Evolutionary conservation across 2,797 vertebrate species (phyloP), one percentile per base, ranked within the genome.

Genomic region (Simalia tracyae): DNA sequence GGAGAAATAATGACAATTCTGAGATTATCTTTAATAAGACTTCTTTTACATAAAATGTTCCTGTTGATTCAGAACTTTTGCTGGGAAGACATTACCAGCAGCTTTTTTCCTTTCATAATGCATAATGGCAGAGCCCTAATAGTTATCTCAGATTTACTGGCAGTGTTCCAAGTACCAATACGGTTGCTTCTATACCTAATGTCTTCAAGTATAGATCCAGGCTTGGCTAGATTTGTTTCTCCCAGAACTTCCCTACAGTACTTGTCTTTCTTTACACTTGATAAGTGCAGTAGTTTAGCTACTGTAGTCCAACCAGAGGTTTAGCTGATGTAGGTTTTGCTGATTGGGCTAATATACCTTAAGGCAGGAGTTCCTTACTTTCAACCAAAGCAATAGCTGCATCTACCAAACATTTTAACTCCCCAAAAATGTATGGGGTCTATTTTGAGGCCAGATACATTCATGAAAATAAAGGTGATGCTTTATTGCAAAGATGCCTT

Each of bases 161-260:
- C 84, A 76, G n/a, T 87, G 63, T 10, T 22, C 42, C 11, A 91
- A 26, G 64, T 42, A 15, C 22, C 63, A 93, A 61, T 15, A 91
- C 15, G 60, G 93, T 94, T 56, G 90, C 68, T 84, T 90, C 93
- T 91, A 89, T n/a, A 72, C 22, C 87, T 59, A 11, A 68, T 90
- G 86, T 57, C 91, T 94, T 89, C 61, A 36, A 87, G 5, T 24
- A 28, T 59, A 64, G 31, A 84, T 84, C n/a, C 12, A 61, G 19
- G 68, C 17, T 66, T 92, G 72, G 22, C 12, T 56, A 63, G 15
- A 22, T 59, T n/a, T 66, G 26, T 31, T 50, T 54, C 4, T 42
- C 66, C 19, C 61, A 56, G n/a, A 86, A 91, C 61, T 86, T 15
- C 46, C 36, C 19, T 91, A 4, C 11, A 10, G 2, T 54, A 12